Percentiles rank a stretch among this genome's conserved stretches.
Conservation (phyloP, 2,888 invertebrate species). For the Tiphia femorata region DNA sequence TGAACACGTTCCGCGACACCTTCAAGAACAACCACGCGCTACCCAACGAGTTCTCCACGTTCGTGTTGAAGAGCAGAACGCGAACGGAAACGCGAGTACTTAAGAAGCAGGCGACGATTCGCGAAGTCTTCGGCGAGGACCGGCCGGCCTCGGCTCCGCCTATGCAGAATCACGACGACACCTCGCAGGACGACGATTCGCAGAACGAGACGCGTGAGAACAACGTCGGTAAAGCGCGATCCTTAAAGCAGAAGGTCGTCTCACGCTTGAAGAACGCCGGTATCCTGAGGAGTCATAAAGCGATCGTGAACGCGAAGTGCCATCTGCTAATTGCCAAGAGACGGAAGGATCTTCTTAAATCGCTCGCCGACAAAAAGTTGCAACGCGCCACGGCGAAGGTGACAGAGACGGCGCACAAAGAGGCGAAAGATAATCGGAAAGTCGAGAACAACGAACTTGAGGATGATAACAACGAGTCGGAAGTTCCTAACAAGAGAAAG, state of each 20-base stretch:
- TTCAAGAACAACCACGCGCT: slow-evolving; percentile 77
- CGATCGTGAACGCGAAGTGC: slow-evolving; percentile 63
- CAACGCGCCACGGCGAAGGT: slow-evolving; percentile 49
- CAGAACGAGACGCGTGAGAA: slow-evolving; percentile 56
- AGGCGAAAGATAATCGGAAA: slow-evolving; percentile 64
- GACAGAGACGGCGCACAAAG: slow-evolving; percentile 56
- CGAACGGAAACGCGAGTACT: slow-evolving; percentile 80
- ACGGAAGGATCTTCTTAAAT: slow-evolving; percentile 58
- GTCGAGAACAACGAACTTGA: slow-evolving; percentile 66
- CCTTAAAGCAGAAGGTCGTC: slow-evolving; percentile 57
- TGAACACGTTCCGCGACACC: slow-evolving; percentile 77
- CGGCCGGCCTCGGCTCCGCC: slow-evolving; percentile 88
- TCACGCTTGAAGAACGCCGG: slow-evolving; percentile 63
- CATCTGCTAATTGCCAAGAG: slow-evolving; percentile 58
- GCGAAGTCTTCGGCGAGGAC: slow-evolving; percentile 86
- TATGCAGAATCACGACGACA: slow-evolving; percentile 72
- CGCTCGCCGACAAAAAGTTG: slow-evolving; percentile 57
- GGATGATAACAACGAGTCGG: slow-evolving; percentile 67
- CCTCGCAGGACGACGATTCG: slow-evolving; percentile 63
- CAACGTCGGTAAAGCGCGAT: slow-evolving; percentile 35
- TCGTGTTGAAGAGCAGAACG: slow-evolving; percentile 81
- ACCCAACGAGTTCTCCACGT: slow-evolving; percentile 76
- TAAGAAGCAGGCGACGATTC: slow-evolving; percentile 83
- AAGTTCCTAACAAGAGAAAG: slow-evolving; percentile 71
- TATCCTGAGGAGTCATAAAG: slow-evolving; percentile 64